Evolutionary conservation across 2,888 invertebrate genomes (phyloP), one percentile per base, ranked within the genome.

Genomic region (Drosophila paranaensis): DNA sequence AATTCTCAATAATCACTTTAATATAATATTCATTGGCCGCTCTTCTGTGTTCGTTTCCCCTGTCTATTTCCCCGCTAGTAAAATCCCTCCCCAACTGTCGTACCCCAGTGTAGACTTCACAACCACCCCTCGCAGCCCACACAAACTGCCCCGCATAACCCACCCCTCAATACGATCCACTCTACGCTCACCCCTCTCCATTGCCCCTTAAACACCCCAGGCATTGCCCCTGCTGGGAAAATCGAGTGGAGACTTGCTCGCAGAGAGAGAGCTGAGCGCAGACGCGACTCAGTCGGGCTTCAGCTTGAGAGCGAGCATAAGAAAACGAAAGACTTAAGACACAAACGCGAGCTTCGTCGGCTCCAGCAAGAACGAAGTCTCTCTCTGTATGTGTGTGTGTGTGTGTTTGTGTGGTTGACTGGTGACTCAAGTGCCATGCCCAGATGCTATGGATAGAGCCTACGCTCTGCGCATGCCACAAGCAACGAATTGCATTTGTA

Each of bases 401-500:
- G 16, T 51, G 37, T 30, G 57, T 48, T 33, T 57, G 57, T 58
- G 39, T 46, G 50, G 48, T 20, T 16, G 42, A 53, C 40, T 66
- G 65, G 69, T 74, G 77, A 71, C 74, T 79, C 70, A 60, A 74
- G 66, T 68, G 64, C 53, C 73, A 66, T 77, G 65, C 67, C 57
- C 60, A 54, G 63, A 60, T 67, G 74, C 60, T 45, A 58, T 53
- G 63, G 69, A 61, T 58, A 57, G 60, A 60, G 60, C 72, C 66
- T 60, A 35, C 58, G 20, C 61, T 50, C 50, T 50, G 63, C 61
- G 62, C 66, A 70, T 61, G 65, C 60, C 71, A 61, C 67, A 71
- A 85, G 74, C 66, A 76, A 72, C 66, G 83, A 82, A 86, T 85
- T 81, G 78, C 73, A 80, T 77, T 91, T 88, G 88, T 81, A 89